Base-by-base conservation (phyloP, 2,797 vertebrate genomes). In the Gymnothorax reevesii region DNA sequence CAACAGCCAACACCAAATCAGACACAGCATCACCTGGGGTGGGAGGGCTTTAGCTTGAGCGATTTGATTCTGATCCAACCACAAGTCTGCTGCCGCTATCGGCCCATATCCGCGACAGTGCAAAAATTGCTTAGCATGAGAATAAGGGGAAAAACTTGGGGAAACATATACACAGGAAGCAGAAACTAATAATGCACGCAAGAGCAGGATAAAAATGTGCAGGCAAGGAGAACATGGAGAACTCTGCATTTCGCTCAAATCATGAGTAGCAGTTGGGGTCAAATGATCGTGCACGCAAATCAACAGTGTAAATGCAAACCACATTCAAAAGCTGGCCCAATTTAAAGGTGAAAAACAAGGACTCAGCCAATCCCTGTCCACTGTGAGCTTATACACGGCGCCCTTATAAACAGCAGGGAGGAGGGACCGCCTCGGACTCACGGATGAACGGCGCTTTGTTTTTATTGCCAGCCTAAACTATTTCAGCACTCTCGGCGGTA, bases 401-500 rank as follows among this genome's bases (percentile, higher is more conserved):
- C 33, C 33, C 33, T 42, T 42, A 42, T 42, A 42, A 42, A 42
- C 33, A 42, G 33, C 33, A 85, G 55, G 84, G 82, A 83, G 71
- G 42, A 69, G 83, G 55, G 75, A 88, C 25, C 10, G 84, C 57
- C 64, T 84, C 17, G 22, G 73, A 83, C 88, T 87, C 87, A 73
- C n/a, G 75, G 83, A 83, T 84, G 25, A 80, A 57, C 57, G 10
- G 83, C 12, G 69, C 55, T 84, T 85, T 83, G 73, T 71, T 84
- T 82, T 22, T 89, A 86, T 86, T 85, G n/a, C 77, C 54, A 79
- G 82, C 10, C 27, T n/a, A 0, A 0, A 71, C 42, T 82, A 83
- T 85, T 90, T 86, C 85, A 64, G 17, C 89, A 88, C 89, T 93
- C 92, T 92, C 86, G 91, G 93, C 89, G 89, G 89, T 82, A 87